Evolutionary conservation across 2,113 vertebrate species (phyloP), one percentile per base, ranked within the genome.

Genomic region (Syngnathus scovelli): DNA sequence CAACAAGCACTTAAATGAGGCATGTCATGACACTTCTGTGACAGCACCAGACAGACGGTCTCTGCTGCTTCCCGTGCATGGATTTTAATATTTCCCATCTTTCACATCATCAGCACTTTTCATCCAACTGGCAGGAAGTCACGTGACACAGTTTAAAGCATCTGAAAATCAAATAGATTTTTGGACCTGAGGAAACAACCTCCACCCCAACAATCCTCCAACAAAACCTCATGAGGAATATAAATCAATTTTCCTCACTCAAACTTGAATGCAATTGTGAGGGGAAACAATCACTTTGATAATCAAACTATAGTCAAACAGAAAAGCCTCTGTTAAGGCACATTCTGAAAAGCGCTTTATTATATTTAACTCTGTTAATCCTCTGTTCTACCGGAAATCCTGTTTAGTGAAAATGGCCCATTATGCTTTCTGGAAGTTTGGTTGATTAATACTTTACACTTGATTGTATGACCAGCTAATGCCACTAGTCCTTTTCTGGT

Each of bases 61-160:
- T 70, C 61, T 8, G 54, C 66, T 76, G 15, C 0, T 59, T 68
- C 43, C 56, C 61, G 56, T 78, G 85, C 66, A 82, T 72, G 78
- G 78, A 55, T 61, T 88, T 82, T 78, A 81, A 82, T 67, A 79
- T 72, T 60, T 59, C 60, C 36, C 65, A 67, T 67, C 41, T 5
- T 69, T 55, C 64, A 59, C 74, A 56, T 65, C 72, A 52, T 72
- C 80, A 44, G 43, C 72, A 75, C 71, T 70, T 82, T 65, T 80
- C 78, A 84, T 86, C 72, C 66, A 71, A 46, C 72, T 71, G 67
- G 61, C 66, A 87, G 76, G 78, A 86, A 76, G 70, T 72, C 70
- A 89, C 85, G 81, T 87, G 80, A 87, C 82, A 81, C 2, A 12
- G 66, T 52, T 70, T 82, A 84, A 78, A 75, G 71, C 74, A 82